Evolutionary conservation across 2,113 vertebrate species (phyloP).

Genomic region (Paedocypris sp.): DNA sequence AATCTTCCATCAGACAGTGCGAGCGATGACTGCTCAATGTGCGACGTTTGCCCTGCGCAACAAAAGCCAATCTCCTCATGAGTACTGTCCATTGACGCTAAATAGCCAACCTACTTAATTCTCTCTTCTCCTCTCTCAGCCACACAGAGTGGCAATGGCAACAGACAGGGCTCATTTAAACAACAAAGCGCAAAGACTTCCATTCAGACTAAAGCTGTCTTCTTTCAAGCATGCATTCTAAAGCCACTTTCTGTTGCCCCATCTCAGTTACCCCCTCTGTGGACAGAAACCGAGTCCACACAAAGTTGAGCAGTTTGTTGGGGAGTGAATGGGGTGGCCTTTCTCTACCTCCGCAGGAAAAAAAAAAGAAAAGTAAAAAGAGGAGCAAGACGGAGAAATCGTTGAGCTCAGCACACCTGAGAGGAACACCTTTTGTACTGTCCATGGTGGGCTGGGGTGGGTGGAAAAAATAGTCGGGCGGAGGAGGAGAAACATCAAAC

Average conservation of each 20-base stretch:
- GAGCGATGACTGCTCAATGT: slow-evolving; percentile 15
- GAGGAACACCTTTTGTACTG: slow-evolving; percentile 76
- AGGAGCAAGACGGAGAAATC: too few species aligned
- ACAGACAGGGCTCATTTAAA: slow-evolving; percentile 97
- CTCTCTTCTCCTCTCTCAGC: slow-evolving; percentile 63
- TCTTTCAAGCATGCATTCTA: slow-evolving; percentile 79
- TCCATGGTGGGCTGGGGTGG: slow-evolving; percentile 63
- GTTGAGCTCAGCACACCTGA: slow-evolving; percentile 53
- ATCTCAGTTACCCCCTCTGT: slow-evolving; percentile 76
- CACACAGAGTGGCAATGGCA: slow-evolving; percentile 72
- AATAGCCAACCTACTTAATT: slow-evolving; percentile 88
- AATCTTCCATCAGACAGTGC: slow-evolving; percentile 1
- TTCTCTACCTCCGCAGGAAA: slow-evolving; percentile 45
- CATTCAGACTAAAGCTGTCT: slow-evolving; percentile 94
- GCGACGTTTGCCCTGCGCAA: slow-evolving; percentile 37
- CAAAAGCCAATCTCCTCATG: slow-evolving; percentile 78
- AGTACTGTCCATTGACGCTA: slow-evolving; percentile 74
- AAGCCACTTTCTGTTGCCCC: slow-evolving; percentile 76
- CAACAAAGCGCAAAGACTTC: slow-evolving; percentile 88
- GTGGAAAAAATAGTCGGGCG: slow-evolving; percentile 70
- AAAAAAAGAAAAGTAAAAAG: slow-evolving; percentile 34
- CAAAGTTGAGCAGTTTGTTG: slow-evolving; percentile 73
- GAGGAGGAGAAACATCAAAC: slow-evolving; percentile 80
- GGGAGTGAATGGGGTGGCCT: slow-evolving; percentile 72
- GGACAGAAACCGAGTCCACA: slow-evolving; percentile 75